Conservation (phyloP, 2,113 vertebrate species). For the Phalacrocorax brasilianus region DNA sequence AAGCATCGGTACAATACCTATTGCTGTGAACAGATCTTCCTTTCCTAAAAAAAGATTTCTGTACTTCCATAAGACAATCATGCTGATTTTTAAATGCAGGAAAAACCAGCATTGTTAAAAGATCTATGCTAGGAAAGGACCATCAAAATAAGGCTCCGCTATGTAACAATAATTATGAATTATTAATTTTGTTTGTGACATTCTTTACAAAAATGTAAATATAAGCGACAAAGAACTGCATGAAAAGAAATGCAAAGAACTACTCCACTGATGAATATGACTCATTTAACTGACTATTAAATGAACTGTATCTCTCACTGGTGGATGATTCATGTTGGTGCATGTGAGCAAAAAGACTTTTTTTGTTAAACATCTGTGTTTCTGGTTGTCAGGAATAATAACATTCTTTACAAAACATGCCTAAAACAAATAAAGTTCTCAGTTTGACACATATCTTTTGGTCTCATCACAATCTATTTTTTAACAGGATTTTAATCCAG, state of each 20-base stretch:
- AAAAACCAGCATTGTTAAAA: neutral
- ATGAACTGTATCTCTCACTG: neutral
- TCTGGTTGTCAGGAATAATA: neutral
- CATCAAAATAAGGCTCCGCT: neutral
- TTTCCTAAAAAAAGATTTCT: neutral
- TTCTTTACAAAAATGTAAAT: constrained; percentile 25
- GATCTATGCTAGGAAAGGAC: neutral
- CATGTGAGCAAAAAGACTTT: neutral
- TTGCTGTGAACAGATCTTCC: neutral
- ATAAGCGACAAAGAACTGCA: neutral
- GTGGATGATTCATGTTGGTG: constrained; percentile 2
- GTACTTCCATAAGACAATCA: neutral
- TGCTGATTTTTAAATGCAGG: neutral
- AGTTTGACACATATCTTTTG: neutral
- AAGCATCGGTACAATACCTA: neutral
- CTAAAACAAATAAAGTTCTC: neutral
- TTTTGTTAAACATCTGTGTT: neutral
- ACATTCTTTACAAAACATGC: neutral
- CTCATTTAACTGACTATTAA: constrained; percentile 21
- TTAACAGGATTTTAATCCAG: neutral
- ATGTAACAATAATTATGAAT: constrained; percentile 27
- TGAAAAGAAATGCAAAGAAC: constrained; percentile 38
- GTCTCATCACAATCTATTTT: neutral
- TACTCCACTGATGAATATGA: neutral
- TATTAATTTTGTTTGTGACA: constrained; percentile 51